Conservation (phyloP, 1,140 invertebrate genomes). For the Drosophila equinoxialis region DNA sequence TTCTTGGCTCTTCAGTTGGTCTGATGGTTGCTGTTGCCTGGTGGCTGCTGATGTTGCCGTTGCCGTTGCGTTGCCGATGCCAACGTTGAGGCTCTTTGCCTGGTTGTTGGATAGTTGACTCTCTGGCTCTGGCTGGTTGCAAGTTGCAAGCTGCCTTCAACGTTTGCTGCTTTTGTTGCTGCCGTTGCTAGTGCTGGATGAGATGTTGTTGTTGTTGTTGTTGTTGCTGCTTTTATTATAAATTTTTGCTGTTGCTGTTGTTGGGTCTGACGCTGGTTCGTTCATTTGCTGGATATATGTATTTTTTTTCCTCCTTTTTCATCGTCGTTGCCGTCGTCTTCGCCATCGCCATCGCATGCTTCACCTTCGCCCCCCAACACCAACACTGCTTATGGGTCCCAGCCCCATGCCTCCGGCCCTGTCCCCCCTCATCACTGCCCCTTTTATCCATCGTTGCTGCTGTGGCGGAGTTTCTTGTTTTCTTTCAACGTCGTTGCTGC, state of each 20-base stretch:
- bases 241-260: conserved; percentile 49
- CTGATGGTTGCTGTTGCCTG: conserved; percentile 29
- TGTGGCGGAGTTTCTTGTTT: conserved; percentile 71
- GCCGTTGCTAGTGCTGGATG: conserved; percentile 21
- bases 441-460: conserved; percentile 35
- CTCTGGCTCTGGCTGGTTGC: conserved; percentile 52
- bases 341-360: conserved; percentile 74
- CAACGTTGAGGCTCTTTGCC: conserved; percentile 36
- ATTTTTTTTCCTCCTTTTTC: conserved; percentile 24
- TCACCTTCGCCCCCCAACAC: conserved; percentile 67
- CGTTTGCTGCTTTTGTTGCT: conserved; percentile 35
- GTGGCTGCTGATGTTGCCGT: conserved; percentile 34
- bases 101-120: conserved; percentile 61
- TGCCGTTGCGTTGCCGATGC: conserved; percentile 15
- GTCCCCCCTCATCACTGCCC: not conserved
- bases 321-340: conserved; percentile 52
- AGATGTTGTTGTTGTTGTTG: conserved; percentile 32
- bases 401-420: conserved; percentile 23
- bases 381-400: conserved; percentile 50
- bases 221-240: conserved; percentile 67
- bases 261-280: conserved; percentile 60
- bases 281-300: conserved; percentile 60
- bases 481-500: conserved; percentile 63
- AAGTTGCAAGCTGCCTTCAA: conserved; percentile 61
- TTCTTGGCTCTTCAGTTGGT: conserved; percentile 46